Evolutionary conservation across 2,888 invertebrate species (phyloP).

Genomic region (Calephelis perditalis): DNA sequence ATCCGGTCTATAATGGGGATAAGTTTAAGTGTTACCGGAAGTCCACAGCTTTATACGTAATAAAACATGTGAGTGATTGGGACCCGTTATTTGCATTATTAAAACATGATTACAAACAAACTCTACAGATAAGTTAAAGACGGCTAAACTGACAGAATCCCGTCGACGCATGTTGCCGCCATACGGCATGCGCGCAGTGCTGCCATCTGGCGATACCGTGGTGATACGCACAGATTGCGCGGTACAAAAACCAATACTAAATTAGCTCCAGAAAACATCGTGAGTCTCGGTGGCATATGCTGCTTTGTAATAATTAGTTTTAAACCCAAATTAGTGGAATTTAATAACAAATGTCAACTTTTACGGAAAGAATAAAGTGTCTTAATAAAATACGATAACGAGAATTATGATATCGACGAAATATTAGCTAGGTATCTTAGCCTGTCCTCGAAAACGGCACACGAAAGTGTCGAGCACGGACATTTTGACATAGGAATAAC

Average conservation of each 20-base stretch:
- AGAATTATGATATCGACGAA: no score
- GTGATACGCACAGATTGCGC: conserved; percentile 41
- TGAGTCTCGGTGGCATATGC: conserved; percentile 67
- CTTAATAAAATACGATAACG: no score
- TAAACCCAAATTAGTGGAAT: conserved; percentile 24
- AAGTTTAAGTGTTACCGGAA: no score
- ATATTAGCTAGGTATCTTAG: no score
- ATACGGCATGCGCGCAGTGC: conserved; percentile 51
- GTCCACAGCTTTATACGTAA: no score
- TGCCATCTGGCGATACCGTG: conserved; percentile 60
- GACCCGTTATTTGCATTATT: background rate
- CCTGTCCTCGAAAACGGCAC: no score
- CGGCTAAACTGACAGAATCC: conserved; percentile 54
- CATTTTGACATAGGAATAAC: no score
- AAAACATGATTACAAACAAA: conserved; percentile 30
- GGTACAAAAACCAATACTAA: conserved; percentile 46
- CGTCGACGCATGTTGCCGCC: conserved; percentile 38
- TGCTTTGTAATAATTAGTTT: conserved; percentile 49
- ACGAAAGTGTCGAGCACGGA: no score
- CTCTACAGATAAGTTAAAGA: conserved; percentile 52
- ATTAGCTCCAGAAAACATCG: conserved; percentile 43
- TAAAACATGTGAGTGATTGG: background rate
- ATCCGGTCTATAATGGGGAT: no score
- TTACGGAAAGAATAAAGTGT: no score
- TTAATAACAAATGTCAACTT: no score